phyloP scores from a whole-genome alignment of 1,140 invertebrate species.

The Harlomillsia oculata region DNA sequence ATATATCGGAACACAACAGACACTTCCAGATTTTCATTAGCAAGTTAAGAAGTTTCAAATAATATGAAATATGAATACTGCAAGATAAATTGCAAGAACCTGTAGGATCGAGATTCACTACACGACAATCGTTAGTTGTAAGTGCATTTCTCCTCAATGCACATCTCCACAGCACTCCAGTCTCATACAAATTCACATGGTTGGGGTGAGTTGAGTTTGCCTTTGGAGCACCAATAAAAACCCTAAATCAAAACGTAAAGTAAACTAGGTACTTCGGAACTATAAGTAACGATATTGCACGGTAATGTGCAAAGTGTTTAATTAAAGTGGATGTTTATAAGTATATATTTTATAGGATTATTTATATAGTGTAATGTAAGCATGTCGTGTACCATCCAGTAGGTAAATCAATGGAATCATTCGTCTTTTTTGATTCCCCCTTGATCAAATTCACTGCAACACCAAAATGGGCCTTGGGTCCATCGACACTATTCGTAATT shows the following conservation, averaged over 20 bases:
- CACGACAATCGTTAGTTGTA: slow-evolving; percentile 14
- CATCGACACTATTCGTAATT: slow-evolving; percentile 18
- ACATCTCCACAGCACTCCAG: slow-evolving; percentile 34
- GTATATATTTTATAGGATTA: too few species aligned
- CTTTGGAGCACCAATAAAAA: slow-evolving; percentile 36
- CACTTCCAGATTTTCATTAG: background rate
- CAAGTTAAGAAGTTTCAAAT: background rate
- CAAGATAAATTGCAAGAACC: background rate
- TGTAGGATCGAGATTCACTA: slow-evolving; percentile 21
- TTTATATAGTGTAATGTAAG: too few species aligned
- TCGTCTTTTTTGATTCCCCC: too few species aligned
- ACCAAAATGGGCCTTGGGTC: slow-evolving; percentile 17
- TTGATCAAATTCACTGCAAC: slow-evolving; percentile 10
- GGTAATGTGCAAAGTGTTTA: too few species aligned
- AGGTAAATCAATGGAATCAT: too few species aligned
- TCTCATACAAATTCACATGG: slow-evolving; percentile 24
- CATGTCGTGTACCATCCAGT: slow-evolving; percentile 6
- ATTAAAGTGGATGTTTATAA: too few species aligned
- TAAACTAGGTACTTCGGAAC: background rate
- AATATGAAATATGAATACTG: background rate
- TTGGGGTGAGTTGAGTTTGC: slow-evolving; percentile 28
- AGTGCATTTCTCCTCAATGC: slow-evolving; percentile 1
- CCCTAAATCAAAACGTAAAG: slow-evolving; percentile 5
- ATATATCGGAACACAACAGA: too few species aligned
- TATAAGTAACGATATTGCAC: too few species aligned